Evolutionary conservation across 2,113 vertebrate species (phyloP).

Genomic region (Saimiri boliviensis): DNA sequence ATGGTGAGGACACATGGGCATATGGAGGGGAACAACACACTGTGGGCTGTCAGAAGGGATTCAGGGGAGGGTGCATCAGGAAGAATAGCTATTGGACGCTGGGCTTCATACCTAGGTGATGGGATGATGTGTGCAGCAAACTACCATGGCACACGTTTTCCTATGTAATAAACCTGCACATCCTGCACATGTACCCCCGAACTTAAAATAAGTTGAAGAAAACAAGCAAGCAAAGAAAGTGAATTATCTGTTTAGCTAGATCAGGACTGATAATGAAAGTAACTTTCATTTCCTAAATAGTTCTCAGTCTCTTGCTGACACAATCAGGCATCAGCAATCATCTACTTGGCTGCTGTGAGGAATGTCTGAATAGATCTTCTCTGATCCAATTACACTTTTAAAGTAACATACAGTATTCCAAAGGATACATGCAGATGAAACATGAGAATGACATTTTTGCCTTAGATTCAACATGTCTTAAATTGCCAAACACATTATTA

Average conservation of each 20-base stretch:
- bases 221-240: not conserved
- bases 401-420: conserved; percentile 9
- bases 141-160: too few species aligned
- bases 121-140: too few species aligned
- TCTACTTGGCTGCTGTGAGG: not conserved
- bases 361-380: not conserved
- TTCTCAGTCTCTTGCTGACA: not conserved
- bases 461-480: not conserved
- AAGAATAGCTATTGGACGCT: too few species aligned
- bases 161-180: too few species aligned
- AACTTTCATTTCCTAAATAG: not conserved
- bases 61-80: too few species aligned
- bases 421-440: not conserved
- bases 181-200: too few species aligned
- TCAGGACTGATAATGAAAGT: not conserved
- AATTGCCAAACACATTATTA: not conserved
- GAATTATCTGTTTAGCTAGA: not conserved
- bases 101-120: too few species aligned
- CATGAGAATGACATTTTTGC: not conserved
- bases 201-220: too few species aligned
- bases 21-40: too few species aligned
- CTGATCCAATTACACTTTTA: not conserved
- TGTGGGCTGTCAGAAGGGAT: too few species aligned
- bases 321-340: not conserved
- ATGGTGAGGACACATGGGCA: too few species aligned